Percentiles rank a stretch among this genome's conserved stretches.
phyloP scores from a whole-genome alignment of 2,888 invertebrate genomes.

The Andrena dorsata region DNA sequence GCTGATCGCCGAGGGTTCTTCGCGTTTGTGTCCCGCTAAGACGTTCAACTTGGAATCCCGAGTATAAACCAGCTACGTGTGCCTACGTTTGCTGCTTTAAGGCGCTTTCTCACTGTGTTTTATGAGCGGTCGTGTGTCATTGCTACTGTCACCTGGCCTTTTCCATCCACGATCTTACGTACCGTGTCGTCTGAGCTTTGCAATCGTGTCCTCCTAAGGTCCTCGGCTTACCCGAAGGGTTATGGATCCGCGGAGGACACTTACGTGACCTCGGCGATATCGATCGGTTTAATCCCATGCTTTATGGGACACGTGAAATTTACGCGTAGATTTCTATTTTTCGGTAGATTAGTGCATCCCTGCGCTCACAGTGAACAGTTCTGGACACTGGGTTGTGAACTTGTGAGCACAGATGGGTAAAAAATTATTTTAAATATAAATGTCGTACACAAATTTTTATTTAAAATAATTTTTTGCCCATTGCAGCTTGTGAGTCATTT shows the following conservation, averaged over 20 bases:
- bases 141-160: conserved; percentile 60
- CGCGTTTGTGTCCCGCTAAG: conserved; percentile 13
- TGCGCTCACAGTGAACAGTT: neutral
- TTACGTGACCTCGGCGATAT: neutral
- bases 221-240: conserved; percentile 39
- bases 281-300: conserved; percentile 16
- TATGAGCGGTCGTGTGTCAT: conserved; percentile 73
- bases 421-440: no score
- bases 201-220: conserved; percentile 44
- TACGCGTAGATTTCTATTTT: neutral
- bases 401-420: no score
- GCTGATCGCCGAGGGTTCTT: conserved; percentile 49
- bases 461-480: no score
- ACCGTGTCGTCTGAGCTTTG: conserved; percentile 37
- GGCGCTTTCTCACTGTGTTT: conserved; percentile 67
- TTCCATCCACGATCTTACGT: conserved; percentile 19
- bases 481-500: no score
- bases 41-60: conserved; percentile 44
- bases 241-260: conserved; percentile 26
- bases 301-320: neutral
- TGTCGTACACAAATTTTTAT: no score
- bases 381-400: no score
- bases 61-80: conserved; percentile 64
- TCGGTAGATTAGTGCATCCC: neutral
- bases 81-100: conserved; percentile 55